phyloP scores from a whole-genome alignment of 2,888 invertebrate genomes.

The Branchipolynoe longqiensis region DNA sequence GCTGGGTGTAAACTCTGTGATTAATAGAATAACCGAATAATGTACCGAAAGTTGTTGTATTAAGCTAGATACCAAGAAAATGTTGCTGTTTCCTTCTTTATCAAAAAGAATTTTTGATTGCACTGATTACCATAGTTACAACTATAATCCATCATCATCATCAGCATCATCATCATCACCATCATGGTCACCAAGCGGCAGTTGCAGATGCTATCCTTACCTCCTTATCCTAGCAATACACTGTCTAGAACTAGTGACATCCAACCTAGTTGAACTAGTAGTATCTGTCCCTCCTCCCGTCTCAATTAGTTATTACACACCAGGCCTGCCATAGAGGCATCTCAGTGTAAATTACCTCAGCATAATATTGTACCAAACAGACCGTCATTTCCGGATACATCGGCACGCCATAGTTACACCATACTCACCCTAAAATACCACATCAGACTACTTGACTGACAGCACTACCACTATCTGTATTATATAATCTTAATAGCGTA shows the following conservation, averaged over 20 bases:
- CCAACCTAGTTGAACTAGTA: background rate
- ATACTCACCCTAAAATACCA: constrained; percentile 7
- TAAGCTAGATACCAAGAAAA: background rate
- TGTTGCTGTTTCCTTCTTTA: background rate
- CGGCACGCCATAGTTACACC: background rate
- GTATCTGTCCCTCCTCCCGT: background rate
- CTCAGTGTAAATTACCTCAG: background rate
- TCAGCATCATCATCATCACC: no score
- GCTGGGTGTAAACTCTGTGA: constrained; percentile 41
- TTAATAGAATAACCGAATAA: no score
- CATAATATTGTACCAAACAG: background rate
- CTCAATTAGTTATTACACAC: no score
- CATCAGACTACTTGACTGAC: constrained; percentile 30
- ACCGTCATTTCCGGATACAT: background rate
- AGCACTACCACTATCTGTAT: constrained; percentile 1
- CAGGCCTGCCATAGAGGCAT: no score
- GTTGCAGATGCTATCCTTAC: no score
- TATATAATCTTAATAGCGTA: background rate
- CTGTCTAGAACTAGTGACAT: constrained; percentile 13
- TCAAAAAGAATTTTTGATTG: background rate
- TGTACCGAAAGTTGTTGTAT: no score
- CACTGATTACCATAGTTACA: constrained; percentile 10
- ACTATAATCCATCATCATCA: no score
- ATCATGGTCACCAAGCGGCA: background rate
- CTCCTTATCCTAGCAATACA: background rate